phyloP scores from a whole-genome alignment of 2,797 vertebrate genomes.

The Semotilus atromaculatus region DNA sequence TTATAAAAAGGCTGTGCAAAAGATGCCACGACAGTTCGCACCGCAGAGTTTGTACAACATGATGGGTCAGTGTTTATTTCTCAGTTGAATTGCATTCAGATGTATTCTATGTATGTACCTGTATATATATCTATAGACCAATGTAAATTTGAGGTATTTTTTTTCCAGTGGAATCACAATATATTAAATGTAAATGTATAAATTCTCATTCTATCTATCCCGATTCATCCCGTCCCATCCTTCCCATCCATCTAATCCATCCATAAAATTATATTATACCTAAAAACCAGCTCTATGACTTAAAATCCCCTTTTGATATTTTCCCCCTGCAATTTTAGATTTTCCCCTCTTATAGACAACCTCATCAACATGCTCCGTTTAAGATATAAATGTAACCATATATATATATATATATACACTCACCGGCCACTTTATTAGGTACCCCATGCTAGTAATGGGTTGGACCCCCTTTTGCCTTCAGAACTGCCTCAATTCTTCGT shows the following conservation, averaged over 20 bases:
- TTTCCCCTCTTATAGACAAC: neutral
- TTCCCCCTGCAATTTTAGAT: neutral
- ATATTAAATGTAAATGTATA: neutral
- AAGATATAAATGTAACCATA: too few species aligned
- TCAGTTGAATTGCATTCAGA: neutral
- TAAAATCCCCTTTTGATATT: neutral
- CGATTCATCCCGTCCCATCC: neutral
- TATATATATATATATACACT: too few species aligned
- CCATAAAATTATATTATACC: too few species aligned
- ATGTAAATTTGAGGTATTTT: neutral
- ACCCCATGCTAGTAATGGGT: too few species aligned
- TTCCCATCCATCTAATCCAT: too few species aligned
- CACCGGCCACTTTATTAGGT: too few species aligned
- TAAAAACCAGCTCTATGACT: too few species aligned
- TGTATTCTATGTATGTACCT: neutral
- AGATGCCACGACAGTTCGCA: conserved; percentile 98
- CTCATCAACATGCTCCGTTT: neutral
- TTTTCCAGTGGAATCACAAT: neutral
- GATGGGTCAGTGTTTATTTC: conserved; percentile 88
- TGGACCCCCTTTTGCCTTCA: too few species aligned
- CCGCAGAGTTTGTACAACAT: conserved; percentile 99
- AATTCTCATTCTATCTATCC: neutral
- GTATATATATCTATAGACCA: neutral
- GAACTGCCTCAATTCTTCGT: too few species aligned
- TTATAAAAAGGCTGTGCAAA: conserved; percentile 96